Evolutionary conservation across 2,113 vertebrate genomes (phyloP), one percentile per base, ranked within the genome.

Genomic region (Neotoma lepida): DNA sequence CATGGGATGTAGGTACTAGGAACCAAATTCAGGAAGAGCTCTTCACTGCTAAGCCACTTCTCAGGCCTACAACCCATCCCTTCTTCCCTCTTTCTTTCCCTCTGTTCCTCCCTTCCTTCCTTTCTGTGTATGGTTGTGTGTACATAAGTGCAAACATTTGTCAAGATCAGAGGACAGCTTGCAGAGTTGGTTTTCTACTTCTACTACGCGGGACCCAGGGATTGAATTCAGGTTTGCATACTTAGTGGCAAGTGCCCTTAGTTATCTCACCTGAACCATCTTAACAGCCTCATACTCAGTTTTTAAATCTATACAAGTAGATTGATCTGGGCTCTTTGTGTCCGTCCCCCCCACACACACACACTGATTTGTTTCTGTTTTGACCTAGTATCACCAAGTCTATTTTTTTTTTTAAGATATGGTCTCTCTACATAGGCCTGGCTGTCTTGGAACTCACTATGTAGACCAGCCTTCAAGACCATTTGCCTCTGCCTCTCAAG

Each of bases 361-460:
- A n/a, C n/a, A n/a, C 33, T 88, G 24, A 74, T 39, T 58, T 64
- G 39, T 63, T 89, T 91, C 18, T 58, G 61, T 71, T 89, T 95
- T 41, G 39, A 13, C 9, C 26, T 9, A 54, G 26, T 49, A 26
- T 46, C 9, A 18, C 30, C n/a, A 26, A 39, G 13, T 51, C 63
- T 64, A 9, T 64, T 10, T 64, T 30, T 70, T 71, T 73, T 73
- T 44, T 73, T 5, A 24, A 26, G 71, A 44, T 76, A 46, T 10
- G 5, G 26, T 74, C 71, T 76, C 26, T 73, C 41, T 46, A 28
- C 24, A 46, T 46, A 46, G 73, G 24, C 73, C 73, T 76, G 41
- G 73, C 73, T 76, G 41, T 46, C 73, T 24, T 76, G 73, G 73
- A 15, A 46, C 41, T 46, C 39, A 46, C 41, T 76, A 12, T 46